Evolutionary conservation across 1,140 invertebrate species (phyloP).

Genomic region (Paralvinella palmiformis): DNA sequence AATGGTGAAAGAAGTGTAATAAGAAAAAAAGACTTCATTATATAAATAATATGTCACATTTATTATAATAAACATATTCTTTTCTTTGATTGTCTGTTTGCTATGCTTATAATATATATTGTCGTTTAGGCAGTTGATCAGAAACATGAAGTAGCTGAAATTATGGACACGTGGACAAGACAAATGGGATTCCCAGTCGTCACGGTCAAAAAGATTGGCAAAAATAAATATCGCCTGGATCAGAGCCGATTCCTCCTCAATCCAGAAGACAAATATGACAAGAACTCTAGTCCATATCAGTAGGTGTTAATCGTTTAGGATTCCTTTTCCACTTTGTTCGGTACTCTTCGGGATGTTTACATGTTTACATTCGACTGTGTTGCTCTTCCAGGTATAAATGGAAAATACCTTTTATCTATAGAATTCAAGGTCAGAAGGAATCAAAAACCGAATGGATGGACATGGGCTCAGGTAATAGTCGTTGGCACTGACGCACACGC

Average conservation of each 20-base stretch:
- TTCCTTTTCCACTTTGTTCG: background rate
- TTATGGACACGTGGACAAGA: constrained; percentile 46
- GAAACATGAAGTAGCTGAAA: constrained; percentile 39
- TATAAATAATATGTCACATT: too few species aligned
- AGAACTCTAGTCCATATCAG: constrained; percentile 20
- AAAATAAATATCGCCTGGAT: constrained; percentile 28
- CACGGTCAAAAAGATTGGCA: constrained; percentile 22
- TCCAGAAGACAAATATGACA: constrained; percentile 22
- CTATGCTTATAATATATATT: background rate
- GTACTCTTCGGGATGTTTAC: background rate
- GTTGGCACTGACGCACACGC: too few species aligned
- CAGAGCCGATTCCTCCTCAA: constrained; percentile 44
- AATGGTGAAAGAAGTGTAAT: too few species aligned
- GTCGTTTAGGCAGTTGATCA: constrained; percentile 21
- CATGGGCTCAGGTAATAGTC: constrained; percentile 16
- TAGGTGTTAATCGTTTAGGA: too few species aligned
- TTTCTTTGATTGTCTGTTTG: too few species aligned
- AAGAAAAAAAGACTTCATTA: too few species aligned
- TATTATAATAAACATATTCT: too few species aligned
- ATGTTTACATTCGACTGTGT: background rate
- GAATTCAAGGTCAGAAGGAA: constrained; percentile 17
- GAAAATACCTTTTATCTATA: constrained; percentile 27
- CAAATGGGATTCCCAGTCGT: constrained; percentile 47
- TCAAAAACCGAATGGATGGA: constrained; percentile 9
- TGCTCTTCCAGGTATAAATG: constrained; percentile 27